Evolutionary conservation across 2,113 vertebrate species (phyloP), one percentile per base, ranked within the genome.

Genomic region (Phodopus roborovskii): DNA sequence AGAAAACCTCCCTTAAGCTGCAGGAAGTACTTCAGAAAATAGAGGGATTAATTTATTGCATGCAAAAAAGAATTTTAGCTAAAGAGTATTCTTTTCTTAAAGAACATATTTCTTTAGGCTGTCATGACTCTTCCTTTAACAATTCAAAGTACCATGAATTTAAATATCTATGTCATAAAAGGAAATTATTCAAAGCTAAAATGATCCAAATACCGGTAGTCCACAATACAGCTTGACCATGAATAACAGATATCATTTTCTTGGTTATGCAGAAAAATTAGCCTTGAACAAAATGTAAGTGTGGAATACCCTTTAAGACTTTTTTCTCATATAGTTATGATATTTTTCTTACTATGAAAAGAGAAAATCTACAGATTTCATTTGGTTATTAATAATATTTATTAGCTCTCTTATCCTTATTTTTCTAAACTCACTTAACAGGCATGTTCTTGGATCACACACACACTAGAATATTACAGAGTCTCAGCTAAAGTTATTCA

Each of bases 151-250:
- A 74, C 42, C 75, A 4, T 84, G 78, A 97, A 86, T 53, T 75
- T 87, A 88, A 96, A 91, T 50, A 7, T 15, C 74, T 75, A 0
- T 53, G 13, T 86, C 33, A 95, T 91, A 88, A 90, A 77, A 22
- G 50, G 60, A 89, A 92, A 77, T 33, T 30, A 75, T 71, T 94
- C 91, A 70, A 78, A 75, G 56, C 33, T 91, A 78, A 95, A 94
- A 89, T n/a, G 11, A 79, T 53, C 4, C 8, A 39, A 13, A n/a
- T 90, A 82, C 20, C 26, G 94, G 7, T 75, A 12, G 64, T 60
- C 20, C n/a, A 86, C 85, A 60, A 42, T 66, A 56, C 11, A 95
- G 15, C 16, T 62, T 71, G 24, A 58, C 2, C 53, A 45, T 53
- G 60, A 48, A 82, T 71, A 77, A 87, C 45, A 85, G 33, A 48